Conservation (phyloP, 2,797 vertebrate genomes). For the Siniperca scherzeri region DNA sequence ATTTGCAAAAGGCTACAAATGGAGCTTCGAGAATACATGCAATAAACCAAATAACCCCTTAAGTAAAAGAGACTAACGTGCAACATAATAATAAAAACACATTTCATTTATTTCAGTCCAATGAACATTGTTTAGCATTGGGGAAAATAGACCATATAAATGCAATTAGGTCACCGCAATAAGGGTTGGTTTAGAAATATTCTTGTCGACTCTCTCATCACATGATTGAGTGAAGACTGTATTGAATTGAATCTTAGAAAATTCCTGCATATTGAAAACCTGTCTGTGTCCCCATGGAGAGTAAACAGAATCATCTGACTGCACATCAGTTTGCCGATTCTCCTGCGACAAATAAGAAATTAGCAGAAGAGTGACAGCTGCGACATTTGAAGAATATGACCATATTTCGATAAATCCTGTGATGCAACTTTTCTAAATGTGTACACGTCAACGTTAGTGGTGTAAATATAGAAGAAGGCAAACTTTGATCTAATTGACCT, state of each 20-base stretch:
- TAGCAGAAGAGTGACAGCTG: conserved; percentile 39
- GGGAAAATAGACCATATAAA: conserved; percentile 27
- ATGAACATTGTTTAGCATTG: conserved; percentile 27
- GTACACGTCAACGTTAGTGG: background rate
- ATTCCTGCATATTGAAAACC: conserved; percentile 66
- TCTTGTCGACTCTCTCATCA: conserved; percentile 36
- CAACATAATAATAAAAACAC: conserved; percentile 5
- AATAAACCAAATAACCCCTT: background rate
- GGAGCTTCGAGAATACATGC: background rate
- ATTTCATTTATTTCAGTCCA: conserved; percentile 8
- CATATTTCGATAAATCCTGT: conserved; percentile 1
- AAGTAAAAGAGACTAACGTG: background rate
- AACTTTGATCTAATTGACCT: conserved; percentile 21
- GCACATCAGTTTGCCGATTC: conserved; percentile 56
- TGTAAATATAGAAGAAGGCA: background rate
- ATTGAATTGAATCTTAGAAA: conserved; percentile 51
- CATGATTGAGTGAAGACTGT: conserved; percentile 43
- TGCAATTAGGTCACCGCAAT: conserved; percentile 30
- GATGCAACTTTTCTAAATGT: background rate
- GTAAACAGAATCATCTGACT: conserved; percentile 46
- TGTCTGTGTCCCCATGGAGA: conserved; percentile 40
- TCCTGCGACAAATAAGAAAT: conserved; percentile 54
- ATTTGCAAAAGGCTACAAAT: conserved; percentile 2
- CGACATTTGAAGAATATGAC: conserved; percentile 14
- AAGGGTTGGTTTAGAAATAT: conserved; percentile 20